phyloP scores from a whole-genome alignment of 1,140 invertebrate genomes.

The Melitaea cinxia region DNA sequence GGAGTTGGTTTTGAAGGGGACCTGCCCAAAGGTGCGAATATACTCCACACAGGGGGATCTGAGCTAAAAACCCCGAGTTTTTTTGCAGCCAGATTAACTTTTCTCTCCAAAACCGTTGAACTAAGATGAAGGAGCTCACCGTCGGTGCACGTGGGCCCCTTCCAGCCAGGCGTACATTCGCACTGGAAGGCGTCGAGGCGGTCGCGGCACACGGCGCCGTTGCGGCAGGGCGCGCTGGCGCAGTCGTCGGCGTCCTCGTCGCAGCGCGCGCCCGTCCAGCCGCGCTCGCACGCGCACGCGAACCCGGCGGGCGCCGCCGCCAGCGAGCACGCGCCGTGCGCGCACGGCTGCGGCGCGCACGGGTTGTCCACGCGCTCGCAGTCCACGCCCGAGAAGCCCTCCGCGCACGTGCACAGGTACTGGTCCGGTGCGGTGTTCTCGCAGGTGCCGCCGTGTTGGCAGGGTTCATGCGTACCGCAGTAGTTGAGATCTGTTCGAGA shows the following conservation, averaged over 20 bases:
- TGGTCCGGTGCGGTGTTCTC: constrained; percentile 96
- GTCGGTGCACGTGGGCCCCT: constrained; percentile 58
- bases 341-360: constrained; percentile 93
- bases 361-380: constrained; percentile 96
- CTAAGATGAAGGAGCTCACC: too few relatives aligned
- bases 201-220: constrained; percentile 92
- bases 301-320: constrained; percentile 80
- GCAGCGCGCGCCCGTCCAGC: constrained; percentile 93
- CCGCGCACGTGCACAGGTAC: constrained; percentile 94
- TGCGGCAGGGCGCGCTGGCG: constrained; percentile 91
- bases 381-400: constrained; percentile 94
- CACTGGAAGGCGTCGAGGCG: constrained; percentile 84
- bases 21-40: too few relatives aligned
- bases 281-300: constrained; percentile 91
- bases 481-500: constrained; percentile 92
- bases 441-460: constrained; percentile 97
- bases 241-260: constrained; percentile 82
- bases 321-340: constrained; percentile 89
- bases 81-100: too few relatives aligned
- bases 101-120: too few relatives aligned
- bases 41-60: too few relatives aligned
- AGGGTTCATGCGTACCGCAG: constrained; percentile 98
- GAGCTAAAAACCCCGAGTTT: too few relatives aligned
- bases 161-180: constrained; percentile 78
- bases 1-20: too few relatives aligned